phyloP scores from a whole-genome alignment of 2,113 vertebrate genomes.

The Macquaria australasica region DNA sequence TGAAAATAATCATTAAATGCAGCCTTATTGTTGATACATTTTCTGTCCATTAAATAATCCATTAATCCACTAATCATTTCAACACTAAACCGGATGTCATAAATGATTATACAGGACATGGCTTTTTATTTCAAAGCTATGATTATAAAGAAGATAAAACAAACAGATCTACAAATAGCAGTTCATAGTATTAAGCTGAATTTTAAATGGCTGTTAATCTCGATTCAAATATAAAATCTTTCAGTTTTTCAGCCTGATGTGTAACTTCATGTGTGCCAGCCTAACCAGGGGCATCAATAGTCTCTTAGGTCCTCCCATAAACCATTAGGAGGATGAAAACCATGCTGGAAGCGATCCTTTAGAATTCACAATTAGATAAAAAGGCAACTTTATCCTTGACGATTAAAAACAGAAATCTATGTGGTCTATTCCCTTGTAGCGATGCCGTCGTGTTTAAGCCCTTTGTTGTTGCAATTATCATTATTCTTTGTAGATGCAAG shows the following conservation, averaged over 20 bases:
- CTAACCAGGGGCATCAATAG: neutral
- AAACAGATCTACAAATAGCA: neutral
- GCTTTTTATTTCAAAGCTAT: constrained; percentile 1
- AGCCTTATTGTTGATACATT: neutral
- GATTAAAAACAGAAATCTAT: constrained; percentile 22
- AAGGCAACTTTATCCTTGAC: constrained; percentile 24
- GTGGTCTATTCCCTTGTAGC: neutral
- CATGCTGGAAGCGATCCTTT: neutral
- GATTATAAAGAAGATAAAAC: neutral
- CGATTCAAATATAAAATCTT: neutral
- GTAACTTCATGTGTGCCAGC: neutral
- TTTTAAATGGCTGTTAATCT: neutral
- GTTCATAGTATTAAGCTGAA: neutral
- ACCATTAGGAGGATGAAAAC: constrained; percentile 13
- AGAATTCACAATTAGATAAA: constrained; percentile 36
- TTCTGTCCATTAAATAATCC: neutral
- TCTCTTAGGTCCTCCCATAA: neutral
- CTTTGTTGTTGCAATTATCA: constrained; percentile 37
- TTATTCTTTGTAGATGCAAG: constrained; percentile 40
- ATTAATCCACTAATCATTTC: neutral
- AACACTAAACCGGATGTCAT: neutral
- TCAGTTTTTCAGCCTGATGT: neutral
- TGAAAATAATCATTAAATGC: constrained; percentile 2
- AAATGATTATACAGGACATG: neutral
- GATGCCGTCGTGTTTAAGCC: constrained; percentile 1